phyloP scores from a whole-genome alignment of 2,113 vertebrate genomes.

The Equus przewalskii region DNA sequence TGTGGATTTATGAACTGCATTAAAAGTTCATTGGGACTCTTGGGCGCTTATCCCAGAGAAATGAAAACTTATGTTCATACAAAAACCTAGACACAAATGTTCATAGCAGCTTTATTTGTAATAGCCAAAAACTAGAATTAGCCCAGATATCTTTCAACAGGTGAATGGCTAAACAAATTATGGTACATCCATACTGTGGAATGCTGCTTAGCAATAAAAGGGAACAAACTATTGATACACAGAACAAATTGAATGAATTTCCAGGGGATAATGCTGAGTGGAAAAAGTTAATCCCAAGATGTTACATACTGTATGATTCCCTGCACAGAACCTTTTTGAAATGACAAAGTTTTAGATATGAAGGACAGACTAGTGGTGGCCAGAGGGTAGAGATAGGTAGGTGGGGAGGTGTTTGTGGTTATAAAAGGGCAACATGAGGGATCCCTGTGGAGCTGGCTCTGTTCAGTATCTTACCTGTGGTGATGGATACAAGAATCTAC shows the following conservation, averaged over 20 bases:
- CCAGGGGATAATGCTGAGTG: not conserved
- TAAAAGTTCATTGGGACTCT: constrained; percentile 60
- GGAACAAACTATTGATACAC: not conserved
- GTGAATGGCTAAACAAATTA: not conserved
- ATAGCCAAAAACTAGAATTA: not conserved
- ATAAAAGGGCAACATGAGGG: not conserved
- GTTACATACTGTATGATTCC: not conserved
- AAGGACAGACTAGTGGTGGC: not conserved
- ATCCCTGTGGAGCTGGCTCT: not conserved
- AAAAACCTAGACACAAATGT: not conserved
- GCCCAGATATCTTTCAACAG: not conserved
- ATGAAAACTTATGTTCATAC: not conserved
- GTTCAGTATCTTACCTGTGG: not conserved
- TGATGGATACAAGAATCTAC: not conserved
- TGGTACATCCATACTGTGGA: not conserved
- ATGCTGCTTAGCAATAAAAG: not conserved
- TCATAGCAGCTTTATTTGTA: not conserved
- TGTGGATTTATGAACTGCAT: constrained; percentile 42
- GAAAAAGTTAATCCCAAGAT: not conserved
- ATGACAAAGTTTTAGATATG: not conserved
- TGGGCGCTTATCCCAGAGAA: constrained; percentile 51
- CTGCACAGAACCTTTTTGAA: not conserved
- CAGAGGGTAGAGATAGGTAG: not conserved
- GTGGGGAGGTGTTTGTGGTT: fast-evolving
- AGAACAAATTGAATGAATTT: not conserved